These are phyloP conservation scores for Neopipo cinnamomea DNA, from an alignment of 2,113 vertebrate species.

Conservation along the genomic window DNA sequence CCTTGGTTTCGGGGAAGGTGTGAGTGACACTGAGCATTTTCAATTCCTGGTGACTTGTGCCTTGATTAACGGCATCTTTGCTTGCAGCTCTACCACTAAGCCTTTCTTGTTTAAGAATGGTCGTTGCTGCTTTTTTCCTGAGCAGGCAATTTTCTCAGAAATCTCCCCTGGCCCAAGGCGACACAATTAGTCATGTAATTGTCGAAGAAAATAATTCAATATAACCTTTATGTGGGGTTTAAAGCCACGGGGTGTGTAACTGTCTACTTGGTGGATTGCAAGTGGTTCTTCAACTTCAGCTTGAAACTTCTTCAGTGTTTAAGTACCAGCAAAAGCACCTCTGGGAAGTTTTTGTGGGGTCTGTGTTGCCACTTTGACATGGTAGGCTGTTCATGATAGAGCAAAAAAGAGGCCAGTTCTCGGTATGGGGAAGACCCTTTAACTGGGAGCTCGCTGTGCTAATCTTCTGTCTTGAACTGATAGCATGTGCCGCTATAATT, in stretches of 20 bases:
- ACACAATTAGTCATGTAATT: neutral
- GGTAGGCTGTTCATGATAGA: neutral
- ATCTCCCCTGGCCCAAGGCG: neutral
- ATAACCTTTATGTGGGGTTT: neutral
- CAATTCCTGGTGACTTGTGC: neutral
- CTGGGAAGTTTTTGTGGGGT: neutral
- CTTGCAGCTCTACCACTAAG: neutral
- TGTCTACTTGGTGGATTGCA: neutral
- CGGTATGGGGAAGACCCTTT: neutral
- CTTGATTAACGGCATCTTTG: neutral
- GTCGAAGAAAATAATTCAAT: neutral
- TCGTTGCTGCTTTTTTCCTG: neutral
- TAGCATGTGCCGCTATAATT: conserved; percentile 66
- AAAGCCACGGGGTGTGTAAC: neutral
- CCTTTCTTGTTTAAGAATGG: neutral
- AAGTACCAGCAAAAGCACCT: neutral
- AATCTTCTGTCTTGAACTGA: conserved; percentile 62
- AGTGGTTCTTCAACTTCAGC: neutral
- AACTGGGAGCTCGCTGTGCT: conserved; percentile 34
- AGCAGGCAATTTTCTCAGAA: neutral
- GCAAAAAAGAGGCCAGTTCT: neutral
- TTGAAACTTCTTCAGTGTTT: neutral
- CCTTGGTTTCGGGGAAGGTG: neutral
- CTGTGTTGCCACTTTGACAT: neutral
- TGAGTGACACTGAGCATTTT: neutral